Evolutionary conservation across 2,113 vertebrate genomes (phyloP).

Genomic region (Percopsis transmontana): DNA sequence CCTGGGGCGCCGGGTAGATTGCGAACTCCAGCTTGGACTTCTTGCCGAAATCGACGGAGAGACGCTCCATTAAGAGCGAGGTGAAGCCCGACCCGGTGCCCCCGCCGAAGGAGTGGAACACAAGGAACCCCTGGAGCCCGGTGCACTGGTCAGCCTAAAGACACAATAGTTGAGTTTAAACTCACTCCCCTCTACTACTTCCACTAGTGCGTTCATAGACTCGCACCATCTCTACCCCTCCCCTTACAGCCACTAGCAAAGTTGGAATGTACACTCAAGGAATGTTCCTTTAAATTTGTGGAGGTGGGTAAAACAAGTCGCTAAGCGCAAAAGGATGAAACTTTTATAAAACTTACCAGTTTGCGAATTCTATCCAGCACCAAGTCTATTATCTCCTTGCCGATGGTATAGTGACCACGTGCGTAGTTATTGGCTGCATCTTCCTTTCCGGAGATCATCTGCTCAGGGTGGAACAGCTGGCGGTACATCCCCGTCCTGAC

Average conservation of each 20-base stretch:
- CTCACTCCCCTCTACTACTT: no score
- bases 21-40: conserved; percentile 74
- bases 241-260: no score
- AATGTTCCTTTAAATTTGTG: no score
- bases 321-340: no score
- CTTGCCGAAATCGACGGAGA: conserved; percentile 69
- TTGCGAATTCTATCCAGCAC: conserved; percentile 69
- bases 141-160: conserved; percentile 69
- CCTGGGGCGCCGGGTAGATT: conserved; percentile 70
- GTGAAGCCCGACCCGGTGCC: conserved; percentile 72
- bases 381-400: conserved; percentile 69
- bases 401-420: conserved; percentile 70
- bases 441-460: conserved; percentile 73
- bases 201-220: no score
- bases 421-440: conserved; percentile 75
- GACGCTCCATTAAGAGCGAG: conserved; percentile 70
- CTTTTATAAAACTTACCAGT: no score
- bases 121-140: conserved; percentile 68
- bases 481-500: conserved; percentile 65
- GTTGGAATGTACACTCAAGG: no score
- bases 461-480: conserved; percentile 71
- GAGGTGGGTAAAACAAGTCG: no score
- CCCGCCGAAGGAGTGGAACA: conserved; percentile 71
- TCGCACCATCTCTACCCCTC: no score
- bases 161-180: not conserved